These are phyloP conservation scores for Odocoileus virginianus DNA, from an alignment of 2,113 vertebrate genomes.

Conservation along the genomic window DNA sequence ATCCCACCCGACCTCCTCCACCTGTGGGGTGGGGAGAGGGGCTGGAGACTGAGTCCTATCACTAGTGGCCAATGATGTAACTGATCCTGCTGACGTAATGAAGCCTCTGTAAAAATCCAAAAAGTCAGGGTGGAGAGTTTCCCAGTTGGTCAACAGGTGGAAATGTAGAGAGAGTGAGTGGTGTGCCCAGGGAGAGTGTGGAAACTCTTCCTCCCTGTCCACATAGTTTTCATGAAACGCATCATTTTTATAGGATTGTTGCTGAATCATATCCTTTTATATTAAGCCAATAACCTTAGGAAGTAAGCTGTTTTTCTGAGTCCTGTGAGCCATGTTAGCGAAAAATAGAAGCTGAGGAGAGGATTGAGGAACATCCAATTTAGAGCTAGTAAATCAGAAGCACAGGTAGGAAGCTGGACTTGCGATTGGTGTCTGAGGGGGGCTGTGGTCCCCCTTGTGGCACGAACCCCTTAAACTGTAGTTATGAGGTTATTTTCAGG, in stretches of 20 bases:
- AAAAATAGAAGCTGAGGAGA: neutral
- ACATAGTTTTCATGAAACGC: neutral
- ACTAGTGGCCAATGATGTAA: neutral
- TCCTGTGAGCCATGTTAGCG: neutral
- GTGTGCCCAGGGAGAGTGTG: neutral
- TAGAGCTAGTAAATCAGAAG: neutral
- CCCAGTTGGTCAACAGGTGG: accelerated
- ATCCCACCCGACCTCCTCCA: neutral
- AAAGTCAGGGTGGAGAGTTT: neutral
- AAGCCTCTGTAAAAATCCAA: neutral
- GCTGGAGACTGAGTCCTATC: neutral
- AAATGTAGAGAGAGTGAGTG: neutral
- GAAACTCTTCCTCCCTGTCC: neutral
- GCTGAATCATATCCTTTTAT: neutral
- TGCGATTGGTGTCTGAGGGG: neutral
- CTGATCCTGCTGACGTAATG: accelerated
- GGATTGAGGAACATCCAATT: neutral
- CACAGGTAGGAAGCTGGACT: neutral
- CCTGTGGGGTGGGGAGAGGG: neutral
- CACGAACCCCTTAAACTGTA: neutral
- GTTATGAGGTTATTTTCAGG: neutral
- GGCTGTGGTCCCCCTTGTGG: neutral
- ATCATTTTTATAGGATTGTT: neutral
- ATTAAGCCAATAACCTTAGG: neutral
- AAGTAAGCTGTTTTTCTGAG: neutral